Percentiles rank a stretch among this genome's conserved stretches.
Evolutionary conservation across 2,113 vertebrate species (phyloP).

Genomic region (Peromyscus maniculatus): DNA sequence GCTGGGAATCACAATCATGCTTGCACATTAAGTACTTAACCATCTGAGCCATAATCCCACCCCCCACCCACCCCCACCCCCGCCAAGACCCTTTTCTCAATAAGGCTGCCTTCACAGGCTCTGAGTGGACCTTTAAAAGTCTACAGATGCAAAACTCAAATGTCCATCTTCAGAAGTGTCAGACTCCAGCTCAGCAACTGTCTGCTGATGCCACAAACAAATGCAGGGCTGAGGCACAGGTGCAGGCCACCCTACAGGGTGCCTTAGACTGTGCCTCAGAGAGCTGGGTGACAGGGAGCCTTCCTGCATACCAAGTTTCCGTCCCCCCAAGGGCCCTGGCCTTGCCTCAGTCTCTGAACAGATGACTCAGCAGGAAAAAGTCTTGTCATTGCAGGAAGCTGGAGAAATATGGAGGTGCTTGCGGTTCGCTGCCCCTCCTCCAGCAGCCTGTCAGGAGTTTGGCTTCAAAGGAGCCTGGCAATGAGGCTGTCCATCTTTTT

Average conservation of each 20-base stretch:
- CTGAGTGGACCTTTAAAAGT: not conserved
- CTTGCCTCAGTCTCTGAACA: conserved; percentile 35
- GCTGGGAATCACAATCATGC: not conserved
- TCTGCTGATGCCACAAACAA: accelerated
- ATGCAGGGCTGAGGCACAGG: accelerated
- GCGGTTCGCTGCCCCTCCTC: not conserved
- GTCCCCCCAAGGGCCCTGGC: not conserved
- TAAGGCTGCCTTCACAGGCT: not conserved
- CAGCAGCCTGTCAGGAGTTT: conserved; percentile 3
- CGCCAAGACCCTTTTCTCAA: not conserved
- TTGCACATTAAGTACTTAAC: not conserved
- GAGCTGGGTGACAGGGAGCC: conserved; percentile 5
- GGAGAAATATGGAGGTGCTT: conserved; percentile 51
- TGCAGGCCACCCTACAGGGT: too few species aligned
- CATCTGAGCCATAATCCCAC: not conserved
- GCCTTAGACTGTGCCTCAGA: not conserved
- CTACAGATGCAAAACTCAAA: not conserved
- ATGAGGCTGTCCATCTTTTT: conserved; percentile 60
- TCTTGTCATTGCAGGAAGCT: conserved; percentile 63
- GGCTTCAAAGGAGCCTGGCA: conserved; percentile 11
- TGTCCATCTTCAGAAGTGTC: not conserved
- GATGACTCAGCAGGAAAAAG: conserved; percentile 74
- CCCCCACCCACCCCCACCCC: not conserved
- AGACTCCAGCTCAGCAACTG: not conserved
- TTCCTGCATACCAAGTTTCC: not conserved